These are phyloP conservation scores for Argyresthia albistria DNA, from an alignment of 2,888 invertebrate genomes.

Conservation along the genomic window DNA sequence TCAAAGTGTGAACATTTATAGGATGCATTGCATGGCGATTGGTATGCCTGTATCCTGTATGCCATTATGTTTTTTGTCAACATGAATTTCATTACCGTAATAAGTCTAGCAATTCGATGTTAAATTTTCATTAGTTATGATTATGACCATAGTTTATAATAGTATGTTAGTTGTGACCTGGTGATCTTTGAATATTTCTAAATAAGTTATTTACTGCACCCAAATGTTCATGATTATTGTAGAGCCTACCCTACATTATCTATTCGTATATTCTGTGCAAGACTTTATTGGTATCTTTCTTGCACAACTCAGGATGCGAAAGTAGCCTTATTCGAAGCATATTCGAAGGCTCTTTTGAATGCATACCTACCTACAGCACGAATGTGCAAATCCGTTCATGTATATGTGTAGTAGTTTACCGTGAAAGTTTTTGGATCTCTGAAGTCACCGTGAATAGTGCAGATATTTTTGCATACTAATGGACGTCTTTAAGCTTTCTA, in stretches of 20 bases:
- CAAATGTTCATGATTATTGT: no score
- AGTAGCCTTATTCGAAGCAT: constrained; percentile 33
- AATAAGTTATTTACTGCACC: no score
- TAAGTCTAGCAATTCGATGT: no score
- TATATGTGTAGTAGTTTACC: constrained; percentile 49
- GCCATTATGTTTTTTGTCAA: constrained; percentile 12
- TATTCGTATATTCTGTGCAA: no score
- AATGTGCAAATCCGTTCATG: constrained; percentile 20
- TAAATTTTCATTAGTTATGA: no score
- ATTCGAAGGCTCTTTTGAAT: constrained; percentile 17
- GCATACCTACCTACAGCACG: constrained; percentile 35
- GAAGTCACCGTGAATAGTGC: constrained; percentile 25
- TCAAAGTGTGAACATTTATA: constrained; percentile 6
- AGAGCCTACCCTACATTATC: no score
- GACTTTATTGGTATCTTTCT: constrained; percentile 3
- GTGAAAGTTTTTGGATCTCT: constrained; percentile 64
- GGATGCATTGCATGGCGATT: neutral
- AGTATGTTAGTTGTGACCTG: no score
- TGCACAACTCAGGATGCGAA: constrained; percentile 23
- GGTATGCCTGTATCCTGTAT: no score
- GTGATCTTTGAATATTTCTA: no score
- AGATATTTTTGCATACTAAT: constrained; percentile 66
- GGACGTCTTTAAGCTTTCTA: constrained; percentile 52
- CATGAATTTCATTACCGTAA: neutral
- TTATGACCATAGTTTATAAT: no score